Evolutionary conservation across 2,888 invertebrate genomes (phyloP).

Genomic region (Erebia ligea): DNA sequence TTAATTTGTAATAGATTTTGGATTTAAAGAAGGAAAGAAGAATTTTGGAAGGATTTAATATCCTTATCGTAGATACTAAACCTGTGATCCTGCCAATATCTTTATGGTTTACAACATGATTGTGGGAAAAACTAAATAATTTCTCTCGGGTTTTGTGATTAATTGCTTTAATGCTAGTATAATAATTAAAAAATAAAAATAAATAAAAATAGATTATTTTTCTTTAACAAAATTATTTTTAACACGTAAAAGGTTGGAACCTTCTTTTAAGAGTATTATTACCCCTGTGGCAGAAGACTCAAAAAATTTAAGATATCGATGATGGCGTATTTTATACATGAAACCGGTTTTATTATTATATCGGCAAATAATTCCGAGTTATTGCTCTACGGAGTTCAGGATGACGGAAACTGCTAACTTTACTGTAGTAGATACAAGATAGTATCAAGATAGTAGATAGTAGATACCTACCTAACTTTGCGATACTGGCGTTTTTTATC

Average conservation of each 20-base stretch:
- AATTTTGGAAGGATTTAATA: too few relatives aligned
- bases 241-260: too few relatives aligned
- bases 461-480: not conserved
- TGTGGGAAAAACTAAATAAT: not conserved
- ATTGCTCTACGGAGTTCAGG: not conserved
- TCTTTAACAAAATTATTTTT: too few relatives aligned
- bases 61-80: too few relatives aligned
- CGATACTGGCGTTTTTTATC: slow-evolving; percentile 10
- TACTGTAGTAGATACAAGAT: not conserved
- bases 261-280: too few relatives aligned
- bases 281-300: too few relatives aligned
- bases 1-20: too few relatives aligned
- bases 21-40: too few relatives aligned
- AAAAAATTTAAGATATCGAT: too few relatives aligned
- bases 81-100: too few relatives aligned
- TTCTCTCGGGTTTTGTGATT: not conserved
- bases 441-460: not conserved
- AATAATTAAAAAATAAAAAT: too few relatives aligned
- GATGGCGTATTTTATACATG: not conserved
- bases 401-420: not conserved
- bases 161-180: not conserved
- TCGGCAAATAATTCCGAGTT: slow-evolving; percentile 7
- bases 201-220: too few relatives aligned
- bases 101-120: not conserved
- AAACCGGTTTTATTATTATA: not conserved